Conservation (phyloP, 1,140 invertebrate species). For the Galendromus occidentalis region DNA sequence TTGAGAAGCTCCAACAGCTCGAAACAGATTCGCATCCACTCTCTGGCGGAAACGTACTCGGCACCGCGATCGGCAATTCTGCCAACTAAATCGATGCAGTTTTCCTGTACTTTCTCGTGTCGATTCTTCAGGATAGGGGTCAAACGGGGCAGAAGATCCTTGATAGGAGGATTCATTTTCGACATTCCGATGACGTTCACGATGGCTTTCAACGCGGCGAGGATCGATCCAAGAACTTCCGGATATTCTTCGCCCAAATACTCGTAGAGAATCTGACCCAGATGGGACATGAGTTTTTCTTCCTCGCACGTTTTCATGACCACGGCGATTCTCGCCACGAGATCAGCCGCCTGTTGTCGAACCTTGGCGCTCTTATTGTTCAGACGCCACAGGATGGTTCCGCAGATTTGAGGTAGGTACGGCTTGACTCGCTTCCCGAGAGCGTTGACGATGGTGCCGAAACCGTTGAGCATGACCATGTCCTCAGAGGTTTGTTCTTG, state of each 20-base stretch:
- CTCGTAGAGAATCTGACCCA: conserved; percentile 97
- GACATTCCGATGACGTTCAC: conserved; percentile 99
- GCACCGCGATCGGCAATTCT: conserved; percentile 97
- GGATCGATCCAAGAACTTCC: conserved; percentile 91
- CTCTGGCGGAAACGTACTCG: conserved; percentile 91
- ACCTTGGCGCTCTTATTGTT: conserved; percentile 99
- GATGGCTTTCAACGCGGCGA: conserved; percentile 93
- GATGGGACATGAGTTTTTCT: conserved; percentile 98
- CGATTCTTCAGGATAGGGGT: conserved; percentile 83
- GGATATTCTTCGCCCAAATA: conserved; percentile 99
- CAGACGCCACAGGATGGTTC: conserved; percentile 95
- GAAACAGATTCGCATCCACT: conserved; percentile 99
- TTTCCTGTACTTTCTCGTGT: conserved; percentile 83
- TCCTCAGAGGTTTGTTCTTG: conserved; percentile 99
- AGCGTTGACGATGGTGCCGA: conserved; percentile 95
- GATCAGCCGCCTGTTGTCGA: conserved; percentile 93
- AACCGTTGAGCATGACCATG: conserved; percentile 98
- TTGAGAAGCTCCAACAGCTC: conserved; percentile 93
- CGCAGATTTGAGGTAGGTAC: conserved; percentile 96
- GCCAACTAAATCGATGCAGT: conserved; percentile 97
- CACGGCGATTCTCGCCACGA: conserved; percentile 91
- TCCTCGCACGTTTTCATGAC: conserved; percentile 99
- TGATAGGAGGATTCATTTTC: conserved; percentile 99
- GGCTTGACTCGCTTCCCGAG: conserved; percentile 91
- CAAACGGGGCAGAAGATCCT: conserved; percentile 84